phyloP scores from a whole-genome alignment of 2,113 vertebrate genomes.

The Hemiprocne comata region DNA sequence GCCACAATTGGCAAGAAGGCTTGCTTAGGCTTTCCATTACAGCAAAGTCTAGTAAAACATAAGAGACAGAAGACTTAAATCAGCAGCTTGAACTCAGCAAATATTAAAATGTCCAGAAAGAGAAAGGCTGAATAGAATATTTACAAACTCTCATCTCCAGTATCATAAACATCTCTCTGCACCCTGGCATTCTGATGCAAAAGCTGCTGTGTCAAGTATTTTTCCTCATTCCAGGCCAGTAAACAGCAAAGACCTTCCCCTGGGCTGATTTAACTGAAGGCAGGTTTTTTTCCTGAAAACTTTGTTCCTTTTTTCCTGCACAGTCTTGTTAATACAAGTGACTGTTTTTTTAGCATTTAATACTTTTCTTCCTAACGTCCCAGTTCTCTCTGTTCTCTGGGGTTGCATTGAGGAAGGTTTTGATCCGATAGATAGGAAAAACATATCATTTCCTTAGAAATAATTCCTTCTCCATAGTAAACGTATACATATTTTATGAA shows the following conservation, averaged over 20 bases:
- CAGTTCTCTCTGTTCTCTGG: not conserved
- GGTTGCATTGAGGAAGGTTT: not conserved
- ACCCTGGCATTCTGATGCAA: slow-evolving; percentile 40
- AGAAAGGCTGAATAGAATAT: not conserved
- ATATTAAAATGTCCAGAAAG: not conserved
- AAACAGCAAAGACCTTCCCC: slow-evolving; percentile 52
- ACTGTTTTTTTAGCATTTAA: not conserved
- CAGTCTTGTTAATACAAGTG: not conserved
- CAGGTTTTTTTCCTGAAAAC: not conserved
- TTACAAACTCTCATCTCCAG: slow-evolving; percentile 25
- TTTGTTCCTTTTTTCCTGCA: not conserved
- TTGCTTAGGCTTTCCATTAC: not conserved
- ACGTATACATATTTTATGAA: not conserved
- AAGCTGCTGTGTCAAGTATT: slow-evolving; percentile 70
- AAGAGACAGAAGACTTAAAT: not conserved
- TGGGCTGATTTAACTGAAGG: slow-evolving; percentile 46
- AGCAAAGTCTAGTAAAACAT: not conserved
- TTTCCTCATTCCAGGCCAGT: slow-evolving; percentile 43
- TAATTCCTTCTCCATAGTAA: not conserved
- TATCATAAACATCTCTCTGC: slow-evolving; percentile 27
- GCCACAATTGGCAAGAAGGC: not conserved
- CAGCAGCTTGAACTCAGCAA: not conserved
- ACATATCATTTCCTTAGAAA: not conserved
- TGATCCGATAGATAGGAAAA: not conserved
- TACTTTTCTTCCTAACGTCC: not conserved